Evolutionary conservation across 2,113 vertebrate genomes (phyloP).

Genomic region (Syngnathus floridae): DNA sequence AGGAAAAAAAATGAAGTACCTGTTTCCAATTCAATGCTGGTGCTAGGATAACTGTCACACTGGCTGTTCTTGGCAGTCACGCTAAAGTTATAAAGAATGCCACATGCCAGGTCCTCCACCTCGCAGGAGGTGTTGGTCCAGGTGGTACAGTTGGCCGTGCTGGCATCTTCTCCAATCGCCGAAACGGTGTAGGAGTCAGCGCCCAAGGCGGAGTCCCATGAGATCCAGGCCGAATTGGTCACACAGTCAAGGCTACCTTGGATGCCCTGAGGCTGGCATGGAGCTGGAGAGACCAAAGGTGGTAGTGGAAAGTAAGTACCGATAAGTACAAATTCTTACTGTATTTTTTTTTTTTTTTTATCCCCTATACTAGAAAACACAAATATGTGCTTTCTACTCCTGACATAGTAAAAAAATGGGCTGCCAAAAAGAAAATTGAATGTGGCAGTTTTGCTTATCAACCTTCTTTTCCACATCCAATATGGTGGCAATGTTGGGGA

Average conservation of each 20-base stretch:
- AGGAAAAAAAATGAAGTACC: conserved; percentile 36
- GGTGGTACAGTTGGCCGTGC: conserved; percentile 48
- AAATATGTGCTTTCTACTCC: no score
- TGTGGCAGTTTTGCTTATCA: no score
- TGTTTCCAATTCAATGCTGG: conserved; percentile 51
- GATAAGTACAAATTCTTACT: neutral
- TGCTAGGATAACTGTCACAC: conserved; percentile 57
- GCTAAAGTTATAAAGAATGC: conserved; percentile 55
- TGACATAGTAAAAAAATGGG: no score
- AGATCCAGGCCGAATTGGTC: conserved; percentile 59
- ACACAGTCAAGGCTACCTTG: conserved; percentile 53
- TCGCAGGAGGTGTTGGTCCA: conserved; percentile 57
- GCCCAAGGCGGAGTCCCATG: conserved; percentile 48
- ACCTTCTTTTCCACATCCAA: no score
- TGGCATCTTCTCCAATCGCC: conserved; percentile 32
- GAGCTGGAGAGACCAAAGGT: conserved; percentile 44
- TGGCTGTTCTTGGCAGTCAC: conserved; percentile 51
- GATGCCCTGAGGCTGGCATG: conserved; percentile 57
- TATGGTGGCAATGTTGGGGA: no score
- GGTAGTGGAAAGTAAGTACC: neutral
- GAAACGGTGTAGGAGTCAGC: conserved; percentile 53
- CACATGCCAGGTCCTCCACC: conserved; percentile 61
- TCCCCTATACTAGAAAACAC: no score
- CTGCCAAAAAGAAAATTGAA: no score
- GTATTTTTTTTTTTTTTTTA: neutral